A percentile compares a stretch with the other conserved stretches of the same genome.
phyloP scores from a whole-genome alignment of 2,888 invertebrate genomes.

The Hirudinaria manillensis region DNA sequence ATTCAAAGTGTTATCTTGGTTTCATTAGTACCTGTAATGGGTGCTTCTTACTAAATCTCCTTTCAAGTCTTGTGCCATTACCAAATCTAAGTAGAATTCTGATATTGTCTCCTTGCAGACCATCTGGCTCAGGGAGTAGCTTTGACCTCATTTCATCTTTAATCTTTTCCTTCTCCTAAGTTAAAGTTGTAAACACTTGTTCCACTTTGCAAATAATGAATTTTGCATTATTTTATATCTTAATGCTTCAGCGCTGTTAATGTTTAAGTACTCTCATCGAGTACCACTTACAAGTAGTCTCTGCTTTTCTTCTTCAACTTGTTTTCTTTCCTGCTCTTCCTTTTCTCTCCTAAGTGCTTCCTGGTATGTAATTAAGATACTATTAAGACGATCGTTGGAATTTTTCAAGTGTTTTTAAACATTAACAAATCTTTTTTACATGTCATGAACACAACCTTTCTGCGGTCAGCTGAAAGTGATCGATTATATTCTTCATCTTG shows the following conservation, averaged over 20 bases:
- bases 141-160: conserved; percentile 53
- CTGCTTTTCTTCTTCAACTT: background rate
- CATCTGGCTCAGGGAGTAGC: conserved; percentile 66
- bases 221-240: background rate
- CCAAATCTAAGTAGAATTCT: conserved; percentile 85
- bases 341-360: background rate
- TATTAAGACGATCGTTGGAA: background rate
- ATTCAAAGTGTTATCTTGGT: too few species aligned
- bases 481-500: conserved; percentile 91
- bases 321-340: conserved; percentile 2
- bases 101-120: conserved; percentile 66
- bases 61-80: conserved; percentile 76
- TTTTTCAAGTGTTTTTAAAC: too few species aligned
- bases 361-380: background rate
- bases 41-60: conserved; percentile 74
- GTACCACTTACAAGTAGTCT: background rate
- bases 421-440: background rate
- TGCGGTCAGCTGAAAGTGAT: conserved; percentile 84
- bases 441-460: conserved; percentile 66
- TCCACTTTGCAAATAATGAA: background rate
- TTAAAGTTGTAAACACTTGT: too few species aligned
- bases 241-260: background rate
- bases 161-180: conserved; percentile 8
- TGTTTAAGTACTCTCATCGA: background rate
- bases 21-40: conserved; percentile 54